These are phyloP conservation scores for Chaenodraco wilsoni DNA, from an alignment of 2,797 vertebrate species.

Conservation along the genomic window DNA sequence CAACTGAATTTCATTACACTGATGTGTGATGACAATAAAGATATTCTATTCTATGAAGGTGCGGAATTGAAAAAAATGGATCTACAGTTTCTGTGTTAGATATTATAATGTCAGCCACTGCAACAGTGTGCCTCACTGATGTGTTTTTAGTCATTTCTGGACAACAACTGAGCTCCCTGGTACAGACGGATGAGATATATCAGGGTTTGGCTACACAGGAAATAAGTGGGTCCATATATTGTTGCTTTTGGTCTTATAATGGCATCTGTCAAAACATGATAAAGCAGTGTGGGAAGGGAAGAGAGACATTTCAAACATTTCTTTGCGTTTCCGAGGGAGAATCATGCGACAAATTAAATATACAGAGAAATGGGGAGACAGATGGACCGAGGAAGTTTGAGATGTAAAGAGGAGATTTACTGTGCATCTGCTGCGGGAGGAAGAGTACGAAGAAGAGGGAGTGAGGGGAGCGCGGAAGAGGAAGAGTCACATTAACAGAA, in stretches of 20 bases:
- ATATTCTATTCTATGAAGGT: no score
- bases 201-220: neutral
- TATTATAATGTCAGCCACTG: neutral
- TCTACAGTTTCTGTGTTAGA: neutral
- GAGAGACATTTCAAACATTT: neutral
- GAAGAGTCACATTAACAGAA: slow-evolving; percentile 51
- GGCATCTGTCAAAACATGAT: neutral
- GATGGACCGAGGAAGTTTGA: slow-evolving; percentile 56
- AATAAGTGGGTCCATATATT: neutral
- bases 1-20: no score
- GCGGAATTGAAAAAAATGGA: neutral
- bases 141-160: neutral
- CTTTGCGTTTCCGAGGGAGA: slow-evolving; percentile 2
- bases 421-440: slow-evolving; percentile 54
- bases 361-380: slow-evolving; percentile 28
- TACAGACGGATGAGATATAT: neutral
- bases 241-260: slow-evolving; percentile 2
- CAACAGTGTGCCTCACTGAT: neutral
- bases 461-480: slow-evolving; percentile 33
- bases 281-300: neutral
- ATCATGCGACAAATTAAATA: slow-evolving; percentile 29
- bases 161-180: neutral
- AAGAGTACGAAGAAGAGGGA: slow-evolving; percentile 31
- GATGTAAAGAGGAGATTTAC: slow-evolving; percentile 53
- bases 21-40: no score